A percentile compares a stretch with the other conserved stretches of the same genome.
Conservation (phyloP, 2,113 vertebrate genomes). For the Octodon degus region DNA sequence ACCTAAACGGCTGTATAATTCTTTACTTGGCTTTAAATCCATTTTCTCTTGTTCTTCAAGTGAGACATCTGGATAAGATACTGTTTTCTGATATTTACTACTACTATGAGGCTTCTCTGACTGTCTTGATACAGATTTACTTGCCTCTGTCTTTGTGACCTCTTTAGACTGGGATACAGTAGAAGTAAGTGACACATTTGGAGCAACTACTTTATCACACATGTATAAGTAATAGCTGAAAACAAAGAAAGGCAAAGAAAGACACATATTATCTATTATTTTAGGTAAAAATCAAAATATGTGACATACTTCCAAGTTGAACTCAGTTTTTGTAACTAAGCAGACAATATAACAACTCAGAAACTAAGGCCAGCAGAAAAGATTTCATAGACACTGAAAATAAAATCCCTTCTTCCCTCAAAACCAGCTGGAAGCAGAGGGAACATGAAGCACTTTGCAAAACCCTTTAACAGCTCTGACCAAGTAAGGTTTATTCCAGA, state of each 20-base stretch:
- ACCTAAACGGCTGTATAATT: constrained; percentile 82
- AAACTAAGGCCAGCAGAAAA: constrained; percentile 34
- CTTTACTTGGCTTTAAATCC: constrained; percentile 85
- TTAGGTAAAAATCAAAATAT: constrained; percentile 32
- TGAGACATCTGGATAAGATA: constrained; percentile 87
- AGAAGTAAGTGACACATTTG: constrained; percentile 93
- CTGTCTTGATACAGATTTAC: constrained; percentile 87
- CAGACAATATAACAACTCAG: constrained; percentile 13
- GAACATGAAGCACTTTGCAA: background rate
- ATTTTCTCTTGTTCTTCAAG: constrained; percentile 89
- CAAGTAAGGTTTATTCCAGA: background rate
- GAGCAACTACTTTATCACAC: constrained; percentile 98
- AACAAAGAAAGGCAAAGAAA: constrained; percentile 74
- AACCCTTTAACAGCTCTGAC: background rate
- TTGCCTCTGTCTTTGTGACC: constrained; percentile 88
- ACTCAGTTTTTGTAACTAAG: background rate
- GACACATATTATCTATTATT: background rate
- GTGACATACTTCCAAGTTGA: constrained; percentile 13
- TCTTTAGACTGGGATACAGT: constrained; percentile 87
- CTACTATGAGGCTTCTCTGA: constrained; percentile 90
- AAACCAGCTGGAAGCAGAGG: constrained; percentile 9
- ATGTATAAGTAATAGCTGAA: constrained; percentile 97
- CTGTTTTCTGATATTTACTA: constrained; percentile 86
- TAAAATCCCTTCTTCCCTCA: constrained; percentile 14
- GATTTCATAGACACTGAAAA: background rate